These are phyloP conservation scores for Belonocnema kinseyi DNA, from an alignment of 1,140 invertebrate species.

Conservation along the genomic window DNA sequence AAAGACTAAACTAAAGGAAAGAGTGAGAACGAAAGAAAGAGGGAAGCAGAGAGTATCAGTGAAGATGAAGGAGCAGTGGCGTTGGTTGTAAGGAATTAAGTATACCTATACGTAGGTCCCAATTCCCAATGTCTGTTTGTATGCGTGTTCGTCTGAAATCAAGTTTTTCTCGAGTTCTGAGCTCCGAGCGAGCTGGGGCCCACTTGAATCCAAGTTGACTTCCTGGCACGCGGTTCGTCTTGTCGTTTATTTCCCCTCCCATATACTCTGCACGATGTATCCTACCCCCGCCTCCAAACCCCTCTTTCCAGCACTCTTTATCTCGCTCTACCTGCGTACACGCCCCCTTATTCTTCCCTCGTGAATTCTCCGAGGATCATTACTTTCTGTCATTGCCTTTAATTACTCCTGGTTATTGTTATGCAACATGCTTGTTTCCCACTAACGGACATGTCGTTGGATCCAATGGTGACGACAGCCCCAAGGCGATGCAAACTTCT, in stretches of 20 bases:
- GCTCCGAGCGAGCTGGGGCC: constrained; percentile 53
- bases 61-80: constrained; percentile 44
- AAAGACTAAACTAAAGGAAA: constrained; percentile 37
- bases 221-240: constrained; percentile 70
- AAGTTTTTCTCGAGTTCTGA: constrained; percentile 71
- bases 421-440: constrained; percentile 50
- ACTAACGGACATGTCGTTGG: constrained; percentile 33
- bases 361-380: constrained; percentile 42
- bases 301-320: constrained; percentile 36
- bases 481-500: constrained; percentile 30
- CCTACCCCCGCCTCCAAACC: constrained; percentile 32
- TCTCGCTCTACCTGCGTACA: constrained; percentile 37
- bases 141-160: constrained; percentile 63
- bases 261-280: constrained; percentile 37
- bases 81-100: constrained; percentile 56
- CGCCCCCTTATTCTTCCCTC: constrained; percentile 36
- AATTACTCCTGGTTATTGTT: constrained; percentile 56
- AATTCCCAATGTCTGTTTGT: constrained; percentile 46
- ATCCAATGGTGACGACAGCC: constrained; percentile 19
- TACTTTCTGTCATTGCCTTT: constrained; percentile 57
- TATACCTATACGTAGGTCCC: constrained; percentile 48
- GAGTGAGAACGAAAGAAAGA: constrained; percentile 13
- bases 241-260: constrained; percentile 45
- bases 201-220: constrained; percentile 66
- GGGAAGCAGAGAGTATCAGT: constrained; percentile 49